Base-by-base conservation (phyloP, 2,888 invertebrate species). In the Timema cristinae region DNA sequence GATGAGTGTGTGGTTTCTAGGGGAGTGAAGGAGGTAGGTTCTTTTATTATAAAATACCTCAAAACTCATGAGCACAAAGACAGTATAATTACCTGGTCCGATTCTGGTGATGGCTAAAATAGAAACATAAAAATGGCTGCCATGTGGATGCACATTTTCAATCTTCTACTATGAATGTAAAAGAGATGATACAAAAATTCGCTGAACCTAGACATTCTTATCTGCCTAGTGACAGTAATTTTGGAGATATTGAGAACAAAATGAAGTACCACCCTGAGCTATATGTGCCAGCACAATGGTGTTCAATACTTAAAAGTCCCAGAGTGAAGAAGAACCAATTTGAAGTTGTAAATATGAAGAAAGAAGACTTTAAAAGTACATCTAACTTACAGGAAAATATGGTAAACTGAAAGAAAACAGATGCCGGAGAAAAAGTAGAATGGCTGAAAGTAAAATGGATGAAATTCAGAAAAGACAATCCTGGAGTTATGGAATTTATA, bases 1-100 rank as follows among this genome's bases (percentile, higher is more conserved):
- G 61, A 61, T 47, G 61, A 61, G 47, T 47, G 61, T 61, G 9
- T 61, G 16, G 5, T 11, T 47, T 61, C 61, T 47, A 10, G 61
- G 47, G 16, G 61, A 61, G 61, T 47, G 47, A 16, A 61, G n/a
- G n/a, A n/a, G n/a, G n/a, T n/a, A n/a, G 47, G 61, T 47, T 15
- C 61, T 6, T 61, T 7, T 61, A 47, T 61, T 5, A 61, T 61
- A 11, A 61, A 61, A 9, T 61, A 61, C 61, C 47, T 61, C 9
- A 61, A 61, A 6, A 61, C 61, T 61, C 61, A 61, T 61, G 61
- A 61, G 6, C 61, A 61, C 15, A 61, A 61, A 61, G 61, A 15
- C 16, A 61, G 47, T 15, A 61, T 61, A 47, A 61, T 61, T 47
- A 47, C 61, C 11, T 61, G 61, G 61, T 61, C 61, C 16, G 61